These are phyloP conservation scores for Lanistes nyassanus DNA, from an alignment of 1,140 invertebrate species.

Conservation along the genomic window DNA sequence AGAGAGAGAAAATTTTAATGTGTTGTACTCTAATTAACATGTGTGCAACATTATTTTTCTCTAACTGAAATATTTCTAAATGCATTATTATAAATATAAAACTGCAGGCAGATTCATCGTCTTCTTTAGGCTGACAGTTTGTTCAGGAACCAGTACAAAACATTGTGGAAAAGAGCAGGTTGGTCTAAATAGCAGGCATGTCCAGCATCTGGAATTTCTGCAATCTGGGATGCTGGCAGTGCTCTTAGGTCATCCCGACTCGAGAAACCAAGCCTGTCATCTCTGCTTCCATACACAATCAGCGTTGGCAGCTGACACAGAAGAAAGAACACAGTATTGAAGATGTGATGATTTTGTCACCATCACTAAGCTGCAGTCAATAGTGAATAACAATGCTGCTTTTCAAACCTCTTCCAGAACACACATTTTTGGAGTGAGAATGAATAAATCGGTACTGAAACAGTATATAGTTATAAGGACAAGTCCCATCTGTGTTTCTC, in stretches of 20 bases:
- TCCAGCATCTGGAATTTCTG: slow-evolving; percentile 60
- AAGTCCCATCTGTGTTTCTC: too few species aligned
- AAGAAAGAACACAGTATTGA: slow-evolving; percentile 9
- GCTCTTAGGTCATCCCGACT: slow-evolving; percentile 57
- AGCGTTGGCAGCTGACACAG: slow-evolving; percentile 66
- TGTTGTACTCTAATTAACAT: too few species aligned
- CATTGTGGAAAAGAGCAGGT: slow-evolving; percentile 64
- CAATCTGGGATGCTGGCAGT: slow-evolving; percentile 60
- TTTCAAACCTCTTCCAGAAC: background rate
- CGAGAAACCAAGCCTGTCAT: slow-evolving; percentile 57
- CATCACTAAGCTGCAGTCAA: background rate
- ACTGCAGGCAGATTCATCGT: background rate
- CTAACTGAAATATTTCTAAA: too few species aligned
- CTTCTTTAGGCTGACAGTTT: slow-evolving; percentile 6
- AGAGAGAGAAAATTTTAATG: too few species aligned
- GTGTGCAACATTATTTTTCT: too few species aligned
- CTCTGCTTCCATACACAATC: slow-evolving; percentile 67
- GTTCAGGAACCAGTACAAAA: slow-evolving; percentile 66
- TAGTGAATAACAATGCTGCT: too few species aligned
- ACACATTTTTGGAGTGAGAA: too few species aligned
- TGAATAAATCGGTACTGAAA: background rate
- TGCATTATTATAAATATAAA: background rate
- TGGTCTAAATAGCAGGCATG: slow-evolving; percentile 69
- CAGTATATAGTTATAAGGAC: slow-evolving; percentile 1
- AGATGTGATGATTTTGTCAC: background rate